Percentiles rank a stretch among this genome's conserved stretches.
These are phyloP conservation scores for Drosophila dunni DNA, from an alignment of 1,140 invertebrate species.

Conservation along the genomic window DNA sequence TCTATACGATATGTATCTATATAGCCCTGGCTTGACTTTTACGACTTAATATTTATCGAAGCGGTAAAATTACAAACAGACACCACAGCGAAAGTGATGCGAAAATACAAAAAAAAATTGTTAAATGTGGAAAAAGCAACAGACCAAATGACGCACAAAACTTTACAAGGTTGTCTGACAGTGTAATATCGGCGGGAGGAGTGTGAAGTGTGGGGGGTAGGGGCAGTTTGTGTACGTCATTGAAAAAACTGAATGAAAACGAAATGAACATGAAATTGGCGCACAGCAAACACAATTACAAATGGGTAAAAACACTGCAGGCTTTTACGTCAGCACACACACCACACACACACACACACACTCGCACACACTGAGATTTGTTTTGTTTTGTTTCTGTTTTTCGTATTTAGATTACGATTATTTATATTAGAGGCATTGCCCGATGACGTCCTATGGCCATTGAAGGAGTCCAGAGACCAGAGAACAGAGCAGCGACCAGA, in stretches of 20 bases:
- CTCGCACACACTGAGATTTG: neutral
- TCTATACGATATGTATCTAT: slow-evolving; percentile 12
- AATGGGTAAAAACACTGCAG: slow-evolving; percentile 22
- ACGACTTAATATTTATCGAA: slow-evolving; percentile 51
- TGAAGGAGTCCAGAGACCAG: slow-evolving; percentile 22
- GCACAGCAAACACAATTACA: slow-evolving; percentile 38
- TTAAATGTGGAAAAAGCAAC: slow-evolving; percentile 41
- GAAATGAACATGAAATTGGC: slow-evolving; percentile 68
- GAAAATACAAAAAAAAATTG: slow-evolving; percentile 36
- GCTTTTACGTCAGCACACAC: slow-evolving; percentile 50
- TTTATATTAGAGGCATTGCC: slow-evolving; percentile 48
- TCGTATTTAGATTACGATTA: slow-evolving; percentile 73
- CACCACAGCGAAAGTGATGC: slow-evolving; percentile 41
- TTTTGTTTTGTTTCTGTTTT: slow-evolving; percentile 40
- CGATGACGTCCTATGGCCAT: slow-evolving; percentile 58
- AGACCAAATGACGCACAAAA: slow-evolving; percentile 71
- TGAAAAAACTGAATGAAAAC: slow-evolving; percentile 69
- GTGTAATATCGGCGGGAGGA: slow-evolving; percentile 45
- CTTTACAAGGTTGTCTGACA: slow-evolving; percentile 73
- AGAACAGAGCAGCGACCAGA: neutral
- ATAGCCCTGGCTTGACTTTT: slow-evolving; percentile 27
- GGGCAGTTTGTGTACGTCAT: slow-evolving; percentile 61
- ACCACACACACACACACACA: neutral
- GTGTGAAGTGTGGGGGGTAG: neutral
- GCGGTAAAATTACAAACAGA: slow-evolving; percentile 43